These are phyloP conservation scores for Lutraria rhynchaena DNA, from an alignment of 1,140 invertebrate species.

Conservation along the genomic window DNA sequence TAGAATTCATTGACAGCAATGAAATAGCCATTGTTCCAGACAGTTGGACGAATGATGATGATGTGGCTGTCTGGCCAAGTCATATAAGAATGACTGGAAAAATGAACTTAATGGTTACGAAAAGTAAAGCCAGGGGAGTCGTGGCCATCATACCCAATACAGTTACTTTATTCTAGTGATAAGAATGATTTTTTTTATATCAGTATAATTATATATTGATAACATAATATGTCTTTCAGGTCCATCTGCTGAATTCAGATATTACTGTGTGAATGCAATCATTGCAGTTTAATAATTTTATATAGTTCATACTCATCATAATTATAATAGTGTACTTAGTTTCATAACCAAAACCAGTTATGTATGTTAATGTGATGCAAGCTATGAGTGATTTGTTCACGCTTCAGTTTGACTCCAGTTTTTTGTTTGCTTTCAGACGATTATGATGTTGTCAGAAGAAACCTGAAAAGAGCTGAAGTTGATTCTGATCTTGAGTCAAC, in stretches of 20 bases:
- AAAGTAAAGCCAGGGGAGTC: conserved; percentile 9
- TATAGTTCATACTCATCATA: no score
- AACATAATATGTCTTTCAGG: not conserved
- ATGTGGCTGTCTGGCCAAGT: conserved; percentile 17
- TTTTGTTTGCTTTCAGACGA: not conserved
- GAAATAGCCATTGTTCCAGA: conserved; percentile 26
- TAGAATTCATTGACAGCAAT: conserved; percentile 32
- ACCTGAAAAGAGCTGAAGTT: not conserved
- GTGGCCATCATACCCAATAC: conserved; percentile 16
- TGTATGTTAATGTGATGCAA: no score
- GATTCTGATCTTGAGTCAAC: not conserved
- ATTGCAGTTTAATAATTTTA: not conserved
- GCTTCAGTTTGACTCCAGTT: not conserved
- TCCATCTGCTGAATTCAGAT: not conserved
- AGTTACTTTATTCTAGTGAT: conserved; percentile 14
- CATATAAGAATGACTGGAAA: conserved; percentile 6
- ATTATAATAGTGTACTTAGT: no score
- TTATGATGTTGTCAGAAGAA: not conserved
- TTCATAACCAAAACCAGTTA: no score
- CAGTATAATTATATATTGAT: not conserved
- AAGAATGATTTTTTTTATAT: not conserved
- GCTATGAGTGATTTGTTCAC: not conserved
- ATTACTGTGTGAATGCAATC: not conserved
- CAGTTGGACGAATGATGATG: not conserved
- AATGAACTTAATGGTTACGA: not conserved